A percentile compares a stretch with the other conserved stretches of the same genome.
Evolutionary conservation across 2,797 vertebrate species (phyloP).

Genomic region (Liparis tanakae): DNA sequence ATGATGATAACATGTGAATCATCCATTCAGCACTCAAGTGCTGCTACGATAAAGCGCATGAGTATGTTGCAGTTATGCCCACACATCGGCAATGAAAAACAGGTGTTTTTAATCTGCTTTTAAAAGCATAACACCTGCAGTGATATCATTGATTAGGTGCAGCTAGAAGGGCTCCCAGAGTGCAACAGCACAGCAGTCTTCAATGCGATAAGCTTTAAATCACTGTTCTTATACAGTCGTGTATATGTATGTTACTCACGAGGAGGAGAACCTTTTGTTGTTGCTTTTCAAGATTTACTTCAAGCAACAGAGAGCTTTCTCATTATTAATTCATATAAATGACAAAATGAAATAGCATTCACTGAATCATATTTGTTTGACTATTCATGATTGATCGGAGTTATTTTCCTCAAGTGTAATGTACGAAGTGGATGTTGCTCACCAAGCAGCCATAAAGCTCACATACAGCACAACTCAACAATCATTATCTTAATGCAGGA

Average conservation of each 20-base stretch:
- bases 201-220: background rate
- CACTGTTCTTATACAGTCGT: background rate
- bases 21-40: background rate
- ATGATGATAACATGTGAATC: conserved; percentile 17
- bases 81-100: background rate
- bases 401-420: conserved; percentile 19
- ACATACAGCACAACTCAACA: conserved; percentile 28
- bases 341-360: conserved; percentile 32
- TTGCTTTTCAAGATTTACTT: background rate
- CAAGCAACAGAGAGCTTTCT: background rate
- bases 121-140: conserved; percentile 12
- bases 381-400: conserved; percentile 8
- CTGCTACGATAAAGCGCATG: background rate
- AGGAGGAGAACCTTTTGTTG: background rate
- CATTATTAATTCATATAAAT: conserved; percentile 13
- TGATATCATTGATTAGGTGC: background rate
- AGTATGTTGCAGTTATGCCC: conserved; percentile 2
- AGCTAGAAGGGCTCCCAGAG: background rate
- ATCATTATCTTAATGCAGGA: conserved; percentile 39
- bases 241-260: background rate
- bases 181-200: conserved; percentile 4
- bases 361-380: background rate
- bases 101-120: conserved; percentile 16
- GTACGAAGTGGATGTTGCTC: conserved; percentile 13
- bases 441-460: conserved; percentile 33